Evolutionary conservation across 2,888 invertebrate genomes (phyloP), one percentile per base, ranked within the genome.

Genomic region (Balanococcus diminutus): DNA sequence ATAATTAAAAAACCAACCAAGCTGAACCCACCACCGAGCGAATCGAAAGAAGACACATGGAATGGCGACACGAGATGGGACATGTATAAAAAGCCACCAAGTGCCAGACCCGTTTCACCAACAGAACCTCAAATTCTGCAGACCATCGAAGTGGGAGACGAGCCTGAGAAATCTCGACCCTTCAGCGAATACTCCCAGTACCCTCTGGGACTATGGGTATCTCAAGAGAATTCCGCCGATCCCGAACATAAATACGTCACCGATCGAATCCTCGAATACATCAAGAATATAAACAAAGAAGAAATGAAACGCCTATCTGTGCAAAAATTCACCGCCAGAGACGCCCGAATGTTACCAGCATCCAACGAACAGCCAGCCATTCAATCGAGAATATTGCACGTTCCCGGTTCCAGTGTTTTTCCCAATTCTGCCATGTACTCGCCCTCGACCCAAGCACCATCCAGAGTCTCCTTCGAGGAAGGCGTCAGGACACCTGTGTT

Each of bases 401-500:
- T 93, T 88, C 93, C 93, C 0, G 93, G 93, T 25, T 90, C 90
- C 25, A 92, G 92, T 87, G 88, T 89, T 0, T 95, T 93, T 88
- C 94, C 94, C 0, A 92, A 92, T 87, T 94, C 94, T 0, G 90
- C 91, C 16, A 90, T 93, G 89, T 95, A 94, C 88, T 87, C 88
- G 0, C 92, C 93, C 0, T 91, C 93, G 0, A 91, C 92, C 1
- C 92, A 92, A 88, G 89, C 91, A 61, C 87, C 88, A 8, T 88
- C 88, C 11, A 87, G 88, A 82, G 91, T 92, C 0, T 92, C 92
- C 8, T 92, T 94, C 87, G 94, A 93, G 87, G 93, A 94, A 88
- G 94, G 94, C 39, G 93, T 94, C 0, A 91, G 95, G 61, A 93
- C 94, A 31, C 95, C 95, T 0, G 94, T 95, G 2, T 91, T 95